Base-by-base conservation (phyloP, 2,888 invertebrate genomes). In the Drosophila cognata region DNA sequence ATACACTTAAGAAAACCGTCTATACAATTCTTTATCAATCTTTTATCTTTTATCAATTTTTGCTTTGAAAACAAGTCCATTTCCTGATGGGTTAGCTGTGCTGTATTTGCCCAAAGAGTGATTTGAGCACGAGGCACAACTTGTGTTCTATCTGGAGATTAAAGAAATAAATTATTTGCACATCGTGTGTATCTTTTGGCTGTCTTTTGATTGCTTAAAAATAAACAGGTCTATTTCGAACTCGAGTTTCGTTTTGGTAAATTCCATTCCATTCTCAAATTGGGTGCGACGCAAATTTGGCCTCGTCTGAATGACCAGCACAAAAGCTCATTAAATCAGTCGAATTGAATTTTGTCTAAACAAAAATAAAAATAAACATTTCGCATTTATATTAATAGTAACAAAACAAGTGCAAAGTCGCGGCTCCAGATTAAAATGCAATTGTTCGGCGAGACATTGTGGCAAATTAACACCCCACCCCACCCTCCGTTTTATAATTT, bases 301-400 rank as follows among this genome's bases (percentile, higher is more conserved):
- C 67, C 65, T 50, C 41, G 67, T 38, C 65, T 7, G 65, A 38
- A 31, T 65, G 67, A 41, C 33, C 28, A 50, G 67, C 52, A 31
- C 38, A 16, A 25, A 31, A 36, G 18, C 25, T 5, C 62, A 43
- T 25, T 25, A 29, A 57, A 43, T 57, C 16, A 29, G 4, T 21
- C 16, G 21, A 0, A 43, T 43, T 43, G 21, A 5, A 3, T 31
- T 33, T 6, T 29, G 41, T 10, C 51, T 41, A 60, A 16, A n/a
- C 33, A 18, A 21, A 33, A 46, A 46, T 16, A 13, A 0, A 46
- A 46, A 46, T 46, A 46, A 25, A 25, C 16, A 46, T 25, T 4
- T 46, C 7, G 25, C 13, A 18, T 33, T 65, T 51, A 52, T 51
- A 52, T 51, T 41, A 41, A 65, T 41, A 33, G 50, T 8, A 38